Evolutionary conservation across 2,888 invertebrate species (phyloP), one percentile per base, ranked within the genome.

Genomic region (Erebia palarica): DNA sequence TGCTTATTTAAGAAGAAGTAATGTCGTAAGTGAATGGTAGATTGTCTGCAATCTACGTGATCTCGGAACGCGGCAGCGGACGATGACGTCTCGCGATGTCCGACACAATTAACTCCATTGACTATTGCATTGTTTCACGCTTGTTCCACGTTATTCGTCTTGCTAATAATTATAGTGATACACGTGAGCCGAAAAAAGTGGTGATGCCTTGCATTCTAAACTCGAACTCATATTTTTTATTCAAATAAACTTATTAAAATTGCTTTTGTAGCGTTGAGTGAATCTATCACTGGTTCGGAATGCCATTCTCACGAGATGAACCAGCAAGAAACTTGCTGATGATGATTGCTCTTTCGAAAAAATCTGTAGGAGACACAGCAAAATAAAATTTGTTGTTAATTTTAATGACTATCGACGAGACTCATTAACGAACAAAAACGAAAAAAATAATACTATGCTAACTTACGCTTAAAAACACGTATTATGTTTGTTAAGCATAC

Each of bases 61-160:
- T 78, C 82, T 81, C 77, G 75, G 79, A 81, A 80, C 79, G 79
- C 72, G 71, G 69, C 78, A 82, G 80, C 80, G 81, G 77, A 77
- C 81, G 80, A 80, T 84, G 85, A 85, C 84, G 85, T 84, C 83
- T 84, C 65, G 68, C 44, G 68, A 68, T 61, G 82, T 81, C 84
- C 82, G 80, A 84, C 82, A 84, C 84, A 87, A 89, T 89, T 88
- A 86, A 83, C 83, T 82, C 81, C 85, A 86, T 89, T 89, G 87
- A 86, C 86, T 84, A 82, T 80, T 70, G 75, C 72, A 74, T 75
- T 72, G 75, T 72, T 75, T 61, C 71, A 78, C 76, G 63, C 73
- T 75, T 72, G 75, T 72, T 75, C 61, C 71, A 77, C 76, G 59
- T 73, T 78, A 84, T 87, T 87, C 85, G 84, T 83, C 75, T 42